A percentile compares a stretch with the other conserved stretches of the same genome.
phyloP scores from a whole-genome alignment of 2,888 invertebrate species.

The Diplazon laetatorius region DNA sequence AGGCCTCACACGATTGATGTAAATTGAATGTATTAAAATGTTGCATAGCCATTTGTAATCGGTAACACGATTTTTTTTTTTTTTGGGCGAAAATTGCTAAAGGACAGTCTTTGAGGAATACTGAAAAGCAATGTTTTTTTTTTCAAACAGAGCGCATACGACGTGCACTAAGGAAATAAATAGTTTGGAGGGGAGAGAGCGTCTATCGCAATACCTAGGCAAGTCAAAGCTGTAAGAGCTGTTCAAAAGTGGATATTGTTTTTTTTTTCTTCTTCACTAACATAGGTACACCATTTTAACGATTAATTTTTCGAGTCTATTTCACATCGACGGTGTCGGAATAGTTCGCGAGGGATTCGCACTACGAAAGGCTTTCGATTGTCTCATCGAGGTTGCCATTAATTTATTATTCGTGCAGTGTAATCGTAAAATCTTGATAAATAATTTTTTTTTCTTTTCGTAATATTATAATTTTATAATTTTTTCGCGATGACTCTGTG shows the following conservation, averaged over 20 bases:
- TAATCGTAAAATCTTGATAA: slow-evolving; percentile 44
- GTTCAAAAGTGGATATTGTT: slow-evolving; percentile 33
- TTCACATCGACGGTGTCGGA: slow-evolving; percentile 4
- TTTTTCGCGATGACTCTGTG: slow-evolving; percentile 25
- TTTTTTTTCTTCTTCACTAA: slow-evolving; percentile 40
- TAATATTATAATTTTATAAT: slow-evolving; percentile 35
- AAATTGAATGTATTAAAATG: slow-evolving; percentile 5
- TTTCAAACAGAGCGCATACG: slow-evolving; percentile 65
- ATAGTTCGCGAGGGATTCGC: slow-evolving; percentile 7
- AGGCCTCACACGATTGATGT: neutral
- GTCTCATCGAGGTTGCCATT: slow-evolving; percentile 14
- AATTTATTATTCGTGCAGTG: slow-evolving; percentile 50
- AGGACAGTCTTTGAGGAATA: slow-evolving; percentile 26
- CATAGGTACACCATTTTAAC: slow-evolving; percentile 19
- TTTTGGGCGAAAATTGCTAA: too few relatives aligned
- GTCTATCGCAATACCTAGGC: slow-evolving; percentile 51
- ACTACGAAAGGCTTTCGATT: slow-evolving; percentile 20
- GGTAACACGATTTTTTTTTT: slow-evolving; percentile 16
- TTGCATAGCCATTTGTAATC: neutral
- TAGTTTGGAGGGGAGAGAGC: slow-evolving; percentile 33
- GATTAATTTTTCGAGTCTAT: slow-evolving; percentile 22
- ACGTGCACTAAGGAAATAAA: slow-evolving; percentile 68
- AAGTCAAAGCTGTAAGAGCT: slow-evolving; percentile 44
- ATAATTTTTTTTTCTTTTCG: too few relatives aligned
- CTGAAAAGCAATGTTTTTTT: slow-evolving; percentile 40